Base-by-base conservation (phyloP, 2,113 vertebrate species). In the Amphiprion ocellaris region DNA sequence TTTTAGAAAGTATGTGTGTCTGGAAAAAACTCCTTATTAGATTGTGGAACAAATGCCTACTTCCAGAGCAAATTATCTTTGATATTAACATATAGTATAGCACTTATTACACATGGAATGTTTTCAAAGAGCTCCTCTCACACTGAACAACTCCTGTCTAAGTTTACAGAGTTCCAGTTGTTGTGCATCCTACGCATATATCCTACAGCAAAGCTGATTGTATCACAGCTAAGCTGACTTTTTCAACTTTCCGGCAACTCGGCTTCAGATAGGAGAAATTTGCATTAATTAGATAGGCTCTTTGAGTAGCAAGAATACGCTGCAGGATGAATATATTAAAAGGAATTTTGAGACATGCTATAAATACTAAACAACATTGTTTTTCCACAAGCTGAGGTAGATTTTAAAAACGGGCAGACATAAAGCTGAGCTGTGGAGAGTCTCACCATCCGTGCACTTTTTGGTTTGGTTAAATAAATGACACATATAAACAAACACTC, bases 221-320 rank as follows among this genome's bases (percentile, higher is more conserved):
- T 88, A 92, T 93, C 92, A 85, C 69, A 82, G 87, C 86, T 74
- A 74, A 78, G 83, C 46, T 91, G 91, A 93, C 91, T 94, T 94
- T 82, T 89, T 92, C 92, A 93, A 93, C 92, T 93, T 90, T 87
- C 83, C 88, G 86, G 83, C 77, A 92, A 89, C 84, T 89, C 79
- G 46, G 80, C 87, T 83, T 89, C 84, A 85, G 91, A 91, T 88
- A 77, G 70, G n/a, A 71, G 39, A 91, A 85, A 95, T 93, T 91
- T 94, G 89, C 92, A 94, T 95, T 92, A 92, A 94, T 95, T 94
- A 94, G 86, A 87, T 86, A 85, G 85, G 81, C 90, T 88, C 79
- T 83, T 84, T 85, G 83, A 92, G 86, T 44, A 77, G 78, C 83
- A 74, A 66, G 81, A 85, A 86, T 81, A 78, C 76, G 90, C 88